phyloP scores from a whole-genome alignment of 1,140 invertebrate genomes.

The Musca domestica region DNA sequence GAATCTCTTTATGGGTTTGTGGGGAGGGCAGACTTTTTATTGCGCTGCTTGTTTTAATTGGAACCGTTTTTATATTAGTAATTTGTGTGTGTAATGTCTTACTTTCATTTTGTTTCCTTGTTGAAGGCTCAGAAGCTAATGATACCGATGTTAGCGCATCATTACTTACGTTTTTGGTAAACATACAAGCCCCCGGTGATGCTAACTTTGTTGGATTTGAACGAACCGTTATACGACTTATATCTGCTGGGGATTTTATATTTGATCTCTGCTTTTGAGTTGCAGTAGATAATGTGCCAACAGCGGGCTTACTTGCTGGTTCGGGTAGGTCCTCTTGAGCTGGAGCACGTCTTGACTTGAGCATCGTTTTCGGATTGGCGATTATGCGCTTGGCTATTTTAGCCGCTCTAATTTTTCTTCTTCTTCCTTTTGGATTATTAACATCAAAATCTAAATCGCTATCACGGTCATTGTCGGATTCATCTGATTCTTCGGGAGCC shows the following conservation, averaged over 20 bases:
- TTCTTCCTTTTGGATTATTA: conserved; percentile 39
- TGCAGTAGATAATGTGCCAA: neutral
- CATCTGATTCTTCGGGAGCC: conserved; percentile 35
- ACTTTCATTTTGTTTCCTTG: conserved; percentile 11
- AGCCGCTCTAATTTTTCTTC: conserved; percentile 31
- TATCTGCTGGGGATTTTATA: neutral
- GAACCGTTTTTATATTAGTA: neutral
- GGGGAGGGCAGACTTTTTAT: conserved; percentile 14
- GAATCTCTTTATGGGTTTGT: conserved; percentile 46
- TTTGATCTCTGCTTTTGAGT: neutral
- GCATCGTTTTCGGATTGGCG: neutral
- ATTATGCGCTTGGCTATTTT: conserved; percentile 14
- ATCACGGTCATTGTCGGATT: conserved; percentile 50
- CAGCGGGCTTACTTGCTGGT: neutral
- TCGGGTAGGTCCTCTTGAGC: neutral
- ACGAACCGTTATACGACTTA: neutral
- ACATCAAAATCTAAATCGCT: conserved; percentile 51
- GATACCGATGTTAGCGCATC: too few relatives aligned
- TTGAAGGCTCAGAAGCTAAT: neutral
- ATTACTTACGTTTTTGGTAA: too few relatives aligned
- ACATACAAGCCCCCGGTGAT: too few relatives aligned
- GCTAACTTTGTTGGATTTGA: neutral
- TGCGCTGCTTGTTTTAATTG: neutral
- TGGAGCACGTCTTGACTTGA: neutral
- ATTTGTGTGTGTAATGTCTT: neutral